Percentiles rank a stretch among this genome's conserved stretches.
Evolutionary conservation across 2,888 invertebrate genomes (phyloP).

Genomic region (Xanthorhoe spadicearia): DNA sequence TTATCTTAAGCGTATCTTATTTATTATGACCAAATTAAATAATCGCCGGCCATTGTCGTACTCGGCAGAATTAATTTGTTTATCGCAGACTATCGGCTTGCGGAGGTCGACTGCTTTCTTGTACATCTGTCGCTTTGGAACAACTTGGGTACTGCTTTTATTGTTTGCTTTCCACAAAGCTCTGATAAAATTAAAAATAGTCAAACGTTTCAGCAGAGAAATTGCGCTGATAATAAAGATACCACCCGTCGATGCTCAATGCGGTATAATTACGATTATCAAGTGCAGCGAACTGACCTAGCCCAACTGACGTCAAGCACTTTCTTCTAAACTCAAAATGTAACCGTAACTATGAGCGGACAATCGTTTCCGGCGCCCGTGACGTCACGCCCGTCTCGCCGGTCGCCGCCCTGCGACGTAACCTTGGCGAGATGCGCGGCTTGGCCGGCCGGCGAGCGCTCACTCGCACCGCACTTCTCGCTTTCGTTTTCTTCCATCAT

Average conservation of each 20-base stretch:
- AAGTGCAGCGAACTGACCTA: constrained; percentile 73
- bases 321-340: constrained; percentile 84
- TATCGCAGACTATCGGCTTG: constrained; percentile 56
- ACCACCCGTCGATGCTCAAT: background rate
- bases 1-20: constrained; percentile 19
- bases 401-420: constrained; percentile 79
- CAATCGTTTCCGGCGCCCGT: constrained; percentile 83
- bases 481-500: constrained; percentile 78
- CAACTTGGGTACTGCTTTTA: constrained; percentile 48
- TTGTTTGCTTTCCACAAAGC: constrained; percentile 39
- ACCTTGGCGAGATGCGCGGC: constrained; percentile 62
- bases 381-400: constrained; percentile 79
- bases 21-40: constrained; percentile 42
- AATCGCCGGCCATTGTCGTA: constrained; percentile 42
- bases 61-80: constrained; percentile 59
- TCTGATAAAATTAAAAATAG: background rate
- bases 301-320: constrained; percentile 70
- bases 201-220: background rate
- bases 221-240: background rate
- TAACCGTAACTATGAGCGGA: constrained; percentile 82
- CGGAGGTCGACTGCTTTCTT: constrained; percentile 64
- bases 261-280: constrained; percentile 8
- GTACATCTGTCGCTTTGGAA: constrained; percentile 54
- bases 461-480: constrained; percentile 46
- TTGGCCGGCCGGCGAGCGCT: constrained; percentile 34